A percentile compares a stretch with the other conserved stretches of the same genome.
Conservation (phyloP, 2,888 invertebrate species). For the Dynastes grantii region DNA sequence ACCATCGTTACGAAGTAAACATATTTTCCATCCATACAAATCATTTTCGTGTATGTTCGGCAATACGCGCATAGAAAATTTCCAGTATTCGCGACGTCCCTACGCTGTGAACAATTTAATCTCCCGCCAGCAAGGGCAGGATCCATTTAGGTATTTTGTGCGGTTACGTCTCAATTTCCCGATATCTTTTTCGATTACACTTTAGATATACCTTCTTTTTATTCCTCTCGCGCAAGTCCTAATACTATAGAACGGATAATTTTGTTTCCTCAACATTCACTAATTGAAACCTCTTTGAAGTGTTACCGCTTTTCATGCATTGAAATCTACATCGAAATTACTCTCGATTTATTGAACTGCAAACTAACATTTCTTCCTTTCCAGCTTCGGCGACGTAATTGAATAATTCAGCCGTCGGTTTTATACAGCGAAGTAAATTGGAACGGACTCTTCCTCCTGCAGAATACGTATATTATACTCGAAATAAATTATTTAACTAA, state of each 20-base stretch:
- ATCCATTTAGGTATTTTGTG: too few species aligned
- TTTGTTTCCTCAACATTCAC: constrained; percentile 27
- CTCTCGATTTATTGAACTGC: constrained; percentile 41
- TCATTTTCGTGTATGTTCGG: too few species aligned
- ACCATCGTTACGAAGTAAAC: too few species aligned
- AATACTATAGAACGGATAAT: constrained; percentile 32
- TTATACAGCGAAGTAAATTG: constrained; percentile 21
- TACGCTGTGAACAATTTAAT: too few species aligned
- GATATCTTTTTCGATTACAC: constrained; percentile 42
- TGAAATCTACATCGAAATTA: constrained; percentile 33
- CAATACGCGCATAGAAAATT: too few species aligned
- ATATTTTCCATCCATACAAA: too few species aligned
- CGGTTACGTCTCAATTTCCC: constrained; percentile 1
- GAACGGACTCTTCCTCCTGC: not conserved
- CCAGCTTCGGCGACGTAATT: constrained; percentile 11
- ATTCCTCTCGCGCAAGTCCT: not conserved
- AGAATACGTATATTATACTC: not conserved
- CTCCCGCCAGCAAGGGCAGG: too few species aligned
- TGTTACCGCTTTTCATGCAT: constrained; percentile 27
- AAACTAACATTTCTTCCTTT: constrained; percentile 35
- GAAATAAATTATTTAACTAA: constrained; percentile 25
- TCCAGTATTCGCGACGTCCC: too few species aligned
- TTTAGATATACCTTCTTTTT: constrained; percentile 26
- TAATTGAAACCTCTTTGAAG: constrained; percentile 43
- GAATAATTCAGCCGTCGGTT: constrained; percentile 34